Conservation (phyloP, 2,797 vertebrate genomes). For the Gila robusta region DNA sequence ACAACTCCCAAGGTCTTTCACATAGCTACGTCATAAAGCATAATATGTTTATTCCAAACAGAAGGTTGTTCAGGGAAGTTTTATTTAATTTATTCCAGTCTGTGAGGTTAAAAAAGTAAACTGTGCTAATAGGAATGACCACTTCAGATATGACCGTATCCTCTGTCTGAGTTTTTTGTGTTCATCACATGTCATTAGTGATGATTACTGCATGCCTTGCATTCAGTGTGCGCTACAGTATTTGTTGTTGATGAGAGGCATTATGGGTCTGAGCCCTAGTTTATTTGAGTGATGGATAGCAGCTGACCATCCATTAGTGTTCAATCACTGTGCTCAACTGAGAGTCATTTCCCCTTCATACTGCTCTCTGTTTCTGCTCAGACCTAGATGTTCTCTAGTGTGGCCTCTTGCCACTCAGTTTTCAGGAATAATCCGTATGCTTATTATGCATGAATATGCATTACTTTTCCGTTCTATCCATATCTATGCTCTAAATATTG, state of each 20-base stretch:
- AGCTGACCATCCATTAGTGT: slow-evolving; percentile 33
- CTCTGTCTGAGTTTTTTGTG: neutral
- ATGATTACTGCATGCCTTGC: slow-evolving; percentile 1
- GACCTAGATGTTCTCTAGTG: neutral
- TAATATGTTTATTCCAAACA: slow-evolving; percentile 1
- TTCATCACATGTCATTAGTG: neutral
- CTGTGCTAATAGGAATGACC: neutral
- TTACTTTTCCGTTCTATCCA: slow-evolving; percentile 29
- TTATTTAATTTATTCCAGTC: neutral
- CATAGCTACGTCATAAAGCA: neutral
- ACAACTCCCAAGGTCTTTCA: neutral
- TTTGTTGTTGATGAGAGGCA: slow-evolving; percentile 31
- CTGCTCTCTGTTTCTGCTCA: slow-evolving; percentile 8
- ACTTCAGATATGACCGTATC: neutral
- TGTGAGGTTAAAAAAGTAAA: neutral
- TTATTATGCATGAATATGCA: slow-evolving; percentile 15
- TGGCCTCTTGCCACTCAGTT: slow-evolving; percentile 23
- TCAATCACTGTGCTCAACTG: slow-evolving; percentile 11
- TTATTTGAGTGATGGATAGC: slow-evolving; percentile 49
- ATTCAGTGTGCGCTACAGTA: slow-evolving; percentile 3
- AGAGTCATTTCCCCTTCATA: slow-evolving; percentile 26
- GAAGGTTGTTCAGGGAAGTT: neutral
- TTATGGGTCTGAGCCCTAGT: slow-evolving; percentile 25
- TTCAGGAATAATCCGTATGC: slow-evolving; percentile 27
- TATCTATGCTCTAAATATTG: slow-evolving; percentile 32